Evolutionary conservation across 2,113 vertebrate genomes (phyloP).

Genomic region (Apus apus): DNA sequence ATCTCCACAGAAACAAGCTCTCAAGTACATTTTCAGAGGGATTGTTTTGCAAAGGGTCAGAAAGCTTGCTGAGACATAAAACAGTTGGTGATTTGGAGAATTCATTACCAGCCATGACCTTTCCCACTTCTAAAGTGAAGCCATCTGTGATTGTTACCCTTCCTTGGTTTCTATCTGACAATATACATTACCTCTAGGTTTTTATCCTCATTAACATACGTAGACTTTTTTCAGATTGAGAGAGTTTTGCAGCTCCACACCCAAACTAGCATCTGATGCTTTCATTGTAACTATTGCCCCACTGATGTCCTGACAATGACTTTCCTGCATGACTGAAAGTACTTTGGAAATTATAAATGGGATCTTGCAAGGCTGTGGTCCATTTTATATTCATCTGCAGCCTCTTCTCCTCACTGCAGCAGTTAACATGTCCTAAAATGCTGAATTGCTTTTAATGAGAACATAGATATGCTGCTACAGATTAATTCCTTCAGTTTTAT

Average conservation of each 20-base stretch:
- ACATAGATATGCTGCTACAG: slow-evolving; percentile 6
- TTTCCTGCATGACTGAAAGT: background rate
- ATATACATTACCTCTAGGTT: background rate
- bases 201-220: background rate
- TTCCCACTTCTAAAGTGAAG: background rate
- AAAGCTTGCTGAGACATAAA: background rate
- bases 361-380: background rate
- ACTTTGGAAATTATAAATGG: slow-evolving; percentile 15
- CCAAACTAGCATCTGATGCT: background rate
- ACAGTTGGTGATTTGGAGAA: background rate
- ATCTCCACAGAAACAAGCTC: background rate
- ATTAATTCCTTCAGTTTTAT: slow-evolving; percentile 38
- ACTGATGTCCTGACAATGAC: fast-evolving
- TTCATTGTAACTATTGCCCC: background rate
- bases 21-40: fast-evolving
- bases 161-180: background rate
- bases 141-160: background rate
- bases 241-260: background rate
- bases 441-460: slow-evolving; percentile 44
- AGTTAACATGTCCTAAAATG: slow-evolving; percentile 48
- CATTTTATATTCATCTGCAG: slow-evolving; percentile 31
- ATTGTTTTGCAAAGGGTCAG: background rate
- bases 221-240: background rate
- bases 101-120: background rate
- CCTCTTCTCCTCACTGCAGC: background rate